Percentiles rank a stretch among this genome's conserved stretches.
Conservation (phyloP, 2,888 invertebrate species). For the Alitta virens region DNA sequence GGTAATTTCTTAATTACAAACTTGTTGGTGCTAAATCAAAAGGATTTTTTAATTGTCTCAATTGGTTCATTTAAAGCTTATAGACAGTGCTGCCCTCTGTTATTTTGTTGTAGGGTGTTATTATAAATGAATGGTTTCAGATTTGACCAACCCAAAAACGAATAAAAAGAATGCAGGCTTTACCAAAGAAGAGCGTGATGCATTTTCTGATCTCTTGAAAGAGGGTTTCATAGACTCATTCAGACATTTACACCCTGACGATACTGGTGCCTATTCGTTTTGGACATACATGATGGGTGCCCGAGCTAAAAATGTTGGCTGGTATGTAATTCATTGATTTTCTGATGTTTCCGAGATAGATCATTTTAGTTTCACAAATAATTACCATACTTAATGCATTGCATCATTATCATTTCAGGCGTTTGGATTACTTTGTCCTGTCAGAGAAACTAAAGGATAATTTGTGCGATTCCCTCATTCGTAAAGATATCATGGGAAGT, state of each 20-base stretch:
- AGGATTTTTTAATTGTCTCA: too few species aligned
- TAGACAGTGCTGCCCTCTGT: too few species aligned
- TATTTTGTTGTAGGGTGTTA: too few species aligned
- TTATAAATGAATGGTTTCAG: too few species aligned
- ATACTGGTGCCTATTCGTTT: conserved; percentile 81
- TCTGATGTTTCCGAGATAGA: not conserved
- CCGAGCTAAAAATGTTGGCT: conserved; percentile 87
- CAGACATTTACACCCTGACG: conserved; percentile 81
- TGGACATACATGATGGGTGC: conserved; percentile 93
- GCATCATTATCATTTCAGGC: conserved; percentile 65
- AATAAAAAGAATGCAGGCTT: conserved; percentile 90
- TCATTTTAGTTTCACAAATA: too few species aligned
- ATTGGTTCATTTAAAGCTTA: too few species aligned
- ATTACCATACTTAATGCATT: too few species aligned
- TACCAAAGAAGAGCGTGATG: conserved; percentile 88
- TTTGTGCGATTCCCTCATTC: conserved; percentile 82
- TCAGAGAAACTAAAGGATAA: conserved; percentile 74
- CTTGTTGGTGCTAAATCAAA: too few species aligned
- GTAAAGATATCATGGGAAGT: conserved; percentile 81
- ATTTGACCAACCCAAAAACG: conserved; percentile 89
- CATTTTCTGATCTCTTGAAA: conserved; percentile 78
- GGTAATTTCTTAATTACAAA: conserved; percentile 66
- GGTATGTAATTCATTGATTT: conserved; percentile 64
- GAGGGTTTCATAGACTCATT: conserved; percentile 86
- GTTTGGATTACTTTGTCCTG: conserved; percentile 91